Evolutionary conservation across 2,113 vertebrate species (phyloP).

Genomic region (Noctilio leporinus): DNA sequence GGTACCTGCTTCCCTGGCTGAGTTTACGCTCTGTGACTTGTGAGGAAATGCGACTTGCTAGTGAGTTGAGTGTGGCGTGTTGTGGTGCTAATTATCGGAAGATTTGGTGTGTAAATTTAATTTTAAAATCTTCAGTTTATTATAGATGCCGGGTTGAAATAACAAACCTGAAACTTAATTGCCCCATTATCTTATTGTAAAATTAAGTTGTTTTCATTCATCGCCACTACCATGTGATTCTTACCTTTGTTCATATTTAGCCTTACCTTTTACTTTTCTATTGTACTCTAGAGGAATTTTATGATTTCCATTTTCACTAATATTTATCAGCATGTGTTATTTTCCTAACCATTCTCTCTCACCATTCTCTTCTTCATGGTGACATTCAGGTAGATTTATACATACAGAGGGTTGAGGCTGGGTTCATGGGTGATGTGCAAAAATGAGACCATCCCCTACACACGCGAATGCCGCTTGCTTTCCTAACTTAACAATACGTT

Average conservation of each 20-base stretch:
- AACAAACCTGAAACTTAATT: not conserved
- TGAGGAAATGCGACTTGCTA: not conserved
- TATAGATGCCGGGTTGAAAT: not conserved
- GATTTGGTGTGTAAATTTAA: constrained; percentile 21
- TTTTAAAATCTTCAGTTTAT: not conserved
- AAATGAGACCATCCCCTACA: not conserved
- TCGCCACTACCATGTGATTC: not conserved
- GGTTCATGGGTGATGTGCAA: not conserved
- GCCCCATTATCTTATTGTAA: not conserved
- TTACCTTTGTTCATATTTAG: not conserved
- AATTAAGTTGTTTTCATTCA: not conserved
- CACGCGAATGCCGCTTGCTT: not conserved
- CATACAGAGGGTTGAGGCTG: too few relatives aligned
- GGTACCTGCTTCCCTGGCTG: not conserved
- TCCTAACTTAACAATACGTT: not conserved
- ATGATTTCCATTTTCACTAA: not conserved
- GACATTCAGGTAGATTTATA: not conserved
- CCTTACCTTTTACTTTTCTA: not conserved
- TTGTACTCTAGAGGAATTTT: not conserved
- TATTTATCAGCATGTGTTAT: not conserved
- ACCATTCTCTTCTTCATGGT: too few relatives aligned
- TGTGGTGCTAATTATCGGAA: not conserved
- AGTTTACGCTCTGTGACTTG: accelerated
- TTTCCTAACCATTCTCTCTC: not conserved
- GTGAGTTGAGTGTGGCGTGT: accelerated